These are phyloP conservation scores for Amphipoea lucens DNA, from an alignment of 2,888 invertebrate species.

Conservation along the genomic window DNA sequence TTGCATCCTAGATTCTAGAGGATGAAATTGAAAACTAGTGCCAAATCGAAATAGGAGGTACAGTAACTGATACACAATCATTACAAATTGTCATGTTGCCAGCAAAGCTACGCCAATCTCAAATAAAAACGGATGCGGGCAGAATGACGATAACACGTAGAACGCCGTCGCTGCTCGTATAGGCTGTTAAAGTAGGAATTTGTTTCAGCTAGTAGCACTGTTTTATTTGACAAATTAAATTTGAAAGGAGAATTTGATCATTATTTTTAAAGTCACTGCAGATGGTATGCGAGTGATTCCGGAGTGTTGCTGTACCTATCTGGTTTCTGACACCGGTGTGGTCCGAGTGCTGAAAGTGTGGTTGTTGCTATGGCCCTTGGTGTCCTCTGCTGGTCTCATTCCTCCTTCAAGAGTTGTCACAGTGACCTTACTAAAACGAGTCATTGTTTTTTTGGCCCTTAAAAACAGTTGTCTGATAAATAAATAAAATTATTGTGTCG, in stretches of 20 bases:
- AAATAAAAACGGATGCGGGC: not conserved
- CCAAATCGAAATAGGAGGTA: too few species aligned
- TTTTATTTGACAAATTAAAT: not conserved
- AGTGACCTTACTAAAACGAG: not conserved
- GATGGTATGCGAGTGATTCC: not conserved
- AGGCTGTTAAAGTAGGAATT: not conserved
- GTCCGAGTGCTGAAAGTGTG: not conserved
- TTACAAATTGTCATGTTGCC: too few species aligned
- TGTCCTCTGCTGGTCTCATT: not conserved
- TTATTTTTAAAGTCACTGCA: too few species aligned
- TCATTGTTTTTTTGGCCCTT: not conserved
- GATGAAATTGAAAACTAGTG: too few species aligned
- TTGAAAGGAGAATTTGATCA: not conserved
- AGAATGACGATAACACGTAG: not conserved
- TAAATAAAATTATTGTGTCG: not conserved
- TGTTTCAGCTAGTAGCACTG: not conserved
- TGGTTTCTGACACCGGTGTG: not conserved
- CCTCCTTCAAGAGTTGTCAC: not conserved
- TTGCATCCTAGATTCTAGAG: too few species aligned
- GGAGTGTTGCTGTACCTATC: not conserved
- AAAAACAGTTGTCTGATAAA: not conserved
- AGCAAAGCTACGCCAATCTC: not conserved
- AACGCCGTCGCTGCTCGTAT: not conserved
- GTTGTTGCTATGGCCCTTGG: not conserved
- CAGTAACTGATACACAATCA: too few species aligned